Evolutionary conservation across 2,888 invertebrate species (phyloP), one percentile per base, ranked within the genome.

Genomic region (Notodonta dromedarius): DNA sequence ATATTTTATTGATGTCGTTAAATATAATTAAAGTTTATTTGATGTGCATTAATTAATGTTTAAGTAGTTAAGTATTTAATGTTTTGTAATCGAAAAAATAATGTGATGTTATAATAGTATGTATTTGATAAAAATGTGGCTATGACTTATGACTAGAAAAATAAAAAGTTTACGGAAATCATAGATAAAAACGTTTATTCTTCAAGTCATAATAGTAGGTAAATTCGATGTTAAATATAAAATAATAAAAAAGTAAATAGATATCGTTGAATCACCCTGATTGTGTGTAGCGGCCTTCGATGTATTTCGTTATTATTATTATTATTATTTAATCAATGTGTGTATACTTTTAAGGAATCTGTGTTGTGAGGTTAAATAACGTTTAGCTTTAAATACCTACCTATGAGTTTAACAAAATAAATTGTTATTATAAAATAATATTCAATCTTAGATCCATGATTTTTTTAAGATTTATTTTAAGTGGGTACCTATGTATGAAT

Each of bases 341-440:
- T 46, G 16, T 58, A 7, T 51, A 58, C 13, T 46, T 16, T 35
- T 46, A 54, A 67, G 50, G 53, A 62, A 66, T 87, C 77, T 80
- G 85, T 87, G 86, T 89, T 88, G 88, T 89, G 89, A 89, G 84
- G 74, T 78, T 79, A 74, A 24, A 76, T 69, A 74, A 77, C 62
- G 70, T 74, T 66, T 85, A 86, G 83, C 82, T 86, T 81, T 85
- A 86, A 84, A 62, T 76, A 79, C 67, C 65, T 63, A 67, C n/a
- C 0, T n/a, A 44, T 12, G 40, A 40, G 42, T 42, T 42, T 42
- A 42, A 11, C 42, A 42, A 12, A 42, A 42, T 42, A 11, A 42
- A 42, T 4, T 35, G 5, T 35, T 35, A 35, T 35, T 6, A 35
- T 35, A 3, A 35, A 35, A 35, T 6, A 3, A 35, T 35, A 35